phyloP scores from a whole-genome alignment of 2,888 invertebrate genomes.

The Dorcus hopei region DNA sequence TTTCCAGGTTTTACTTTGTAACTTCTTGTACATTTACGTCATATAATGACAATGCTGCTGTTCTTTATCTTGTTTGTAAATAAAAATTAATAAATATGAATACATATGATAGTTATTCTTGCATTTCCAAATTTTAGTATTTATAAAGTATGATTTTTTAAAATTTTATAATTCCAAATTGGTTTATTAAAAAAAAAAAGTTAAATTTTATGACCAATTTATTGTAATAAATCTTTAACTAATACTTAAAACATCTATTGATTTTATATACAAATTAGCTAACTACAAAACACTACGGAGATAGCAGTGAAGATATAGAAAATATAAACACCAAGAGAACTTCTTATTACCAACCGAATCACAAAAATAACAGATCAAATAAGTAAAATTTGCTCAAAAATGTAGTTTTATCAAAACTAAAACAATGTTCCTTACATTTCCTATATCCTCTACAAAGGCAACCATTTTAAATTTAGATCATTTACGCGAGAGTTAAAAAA shows the following conservation, averaged over 20 bases:
- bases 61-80: too few species aligned
- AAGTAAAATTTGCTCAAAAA: conserved; percentile 5
- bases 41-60: too few species aligned
- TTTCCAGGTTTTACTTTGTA: conserved; percentile 66
- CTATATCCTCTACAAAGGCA: conserved; percentile 5
- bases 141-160: too few species aligned
- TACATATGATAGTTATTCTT: too few species aligned
- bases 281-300: conserved; percentile 18
- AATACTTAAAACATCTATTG: conserved; percentile 46
- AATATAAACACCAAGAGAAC: conserved; percentile 1
- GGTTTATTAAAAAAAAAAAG: too few species aligned
- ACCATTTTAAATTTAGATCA: conserved; percentile 3
- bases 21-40: neutral
- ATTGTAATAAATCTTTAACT: conserved; percentile 43
- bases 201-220: conserved; percentile 21
- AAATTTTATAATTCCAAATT: too few species aligned
- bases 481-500: neutral
- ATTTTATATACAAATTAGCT: conserved; percentile 45
- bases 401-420: neutral
- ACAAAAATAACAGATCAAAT: neutral
- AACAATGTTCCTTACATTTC: conserved; percentile 3
- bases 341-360: too few species aligned
- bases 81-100: too few species aligned
- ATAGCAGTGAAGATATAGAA: neutral
- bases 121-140: too few species aligned